Conservation (phyloP, 2,888 invertebrate species). For the Lepidochrysops patricia region DNA sequence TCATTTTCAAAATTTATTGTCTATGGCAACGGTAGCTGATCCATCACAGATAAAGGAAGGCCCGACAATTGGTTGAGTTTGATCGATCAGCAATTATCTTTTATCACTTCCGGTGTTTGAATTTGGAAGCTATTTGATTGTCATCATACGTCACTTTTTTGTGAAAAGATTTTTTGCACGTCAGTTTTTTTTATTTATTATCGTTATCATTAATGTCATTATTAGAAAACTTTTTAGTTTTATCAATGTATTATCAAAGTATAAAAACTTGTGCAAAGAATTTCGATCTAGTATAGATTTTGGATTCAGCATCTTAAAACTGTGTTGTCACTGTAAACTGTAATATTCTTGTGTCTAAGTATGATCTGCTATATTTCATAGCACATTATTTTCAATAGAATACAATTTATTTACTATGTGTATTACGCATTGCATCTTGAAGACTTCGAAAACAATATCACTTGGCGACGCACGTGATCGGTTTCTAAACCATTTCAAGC, state of each 20-base stretch:
- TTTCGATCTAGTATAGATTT: too few species aligned
- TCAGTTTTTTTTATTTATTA: not conserved
- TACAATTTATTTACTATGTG: too few species aligned
- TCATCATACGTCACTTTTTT: constrained; percentile 7
- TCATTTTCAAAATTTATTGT: not conserved
- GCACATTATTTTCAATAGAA: too few species aligned
- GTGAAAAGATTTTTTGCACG: not conserved
- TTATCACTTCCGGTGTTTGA: constrained; percentile 15
- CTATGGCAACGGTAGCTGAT: constrained; percentile 35
- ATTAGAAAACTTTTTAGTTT: not conserved
- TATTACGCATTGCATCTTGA: too few species aligned
- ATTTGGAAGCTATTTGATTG: constrained; percentile 9
- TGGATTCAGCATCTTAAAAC: too few species aligned
- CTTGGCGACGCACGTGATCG: not conserved
- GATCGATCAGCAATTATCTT: constrained; percentile 35
- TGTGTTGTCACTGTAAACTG: too few species aligned
- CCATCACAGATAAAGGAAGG: constrained; percentile 35
- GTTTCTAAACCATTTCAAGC: not conserved
- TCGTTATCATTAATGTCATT: not conserved
- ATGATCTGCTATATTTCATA: too few species aligned
- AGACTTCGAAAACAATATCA: not conserved
- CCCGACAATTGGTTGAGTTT: constrained; percentile 33
- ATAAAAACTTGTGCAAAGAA: too few species aligned
- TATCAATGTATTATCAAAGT: too few species aligned
- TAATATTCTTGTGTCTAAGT: too few species aligned